Percentiles rank a stretch among this genome's conserved stretches.
phyloP scores from a whole-genome alignment of 1,140 invertebrate genomes.

The Drosophila fuyamai region DNA sequence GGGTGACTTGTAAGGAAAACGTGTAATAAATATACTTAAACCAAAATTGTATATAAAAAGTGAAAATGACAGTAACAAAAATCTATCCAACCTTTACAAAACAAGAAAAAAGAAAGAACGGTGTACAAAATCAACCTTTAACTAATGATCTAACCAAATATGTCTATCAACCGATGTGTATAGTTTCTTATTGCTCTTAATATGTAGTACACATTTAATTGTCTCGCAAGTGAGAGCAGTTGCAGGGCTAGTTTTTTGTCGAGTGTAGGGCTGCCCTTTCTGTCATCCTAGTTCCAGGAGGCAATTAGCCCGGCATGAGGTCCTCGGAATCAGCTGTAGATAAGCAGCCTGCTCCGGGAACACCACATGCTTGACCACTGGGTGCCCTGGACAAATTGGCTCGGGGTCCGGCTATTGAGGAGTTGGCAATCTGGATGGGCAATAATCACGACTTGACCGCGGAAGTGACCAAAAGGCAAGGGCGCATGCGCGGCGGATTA shows the following conservation, averaged over 20 bases:
- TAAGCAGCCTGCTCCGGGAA: slow-evolving; percentile 51
- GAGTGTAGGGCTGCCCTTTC: slow-evolving; percentile 6
- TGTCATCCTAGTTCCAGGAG: neutral
- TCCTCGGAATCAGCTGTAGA: slow-evolving; percentile 38
- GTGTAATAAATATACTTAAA: too few species aligned
- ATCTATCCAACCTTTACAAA: too few species aligned
- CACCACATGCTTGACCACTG: slow-evolving; percentile 62
- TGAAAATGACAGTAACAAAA: too few species aligned
- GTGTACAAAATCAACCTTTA: too few species aligned
- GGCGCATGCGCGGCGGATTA: slow-evolving; percentile 65
- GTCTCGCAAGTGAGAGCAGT: too few species aligned
- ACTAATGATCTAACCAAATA: too few species aligned
- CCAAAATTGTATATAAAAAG: too few species aligned
- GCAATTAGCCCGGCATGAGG: slow-evolving; percentile 49
- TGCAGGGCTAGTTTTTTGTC: slow-evolving; percentile 20
- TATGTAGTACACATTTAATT: too few species aligned
- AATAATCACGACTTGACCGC: slow-evolving; percentile 55
- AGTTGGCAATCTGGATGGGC: slow-evolving; percentile 14
- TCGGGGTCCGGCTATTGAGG: neutral
- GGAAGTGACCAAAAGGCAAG: slow-evolving; percentile 65
- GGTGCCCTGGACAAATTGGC: slow-evolving; percentile 53
- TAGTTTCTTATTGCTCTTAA: too few species aligned
- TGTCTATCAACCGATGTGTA: too few species aligned
- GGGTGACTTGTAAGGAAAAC: too few species aligned
- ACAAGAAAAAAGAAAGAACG: too few species aligned